Percentiles rank a stretch among this genome's conserved stretches.
Conservation (phyloP, 2,888 invertebrate species). For the Ormyrus thymus region DNA sequence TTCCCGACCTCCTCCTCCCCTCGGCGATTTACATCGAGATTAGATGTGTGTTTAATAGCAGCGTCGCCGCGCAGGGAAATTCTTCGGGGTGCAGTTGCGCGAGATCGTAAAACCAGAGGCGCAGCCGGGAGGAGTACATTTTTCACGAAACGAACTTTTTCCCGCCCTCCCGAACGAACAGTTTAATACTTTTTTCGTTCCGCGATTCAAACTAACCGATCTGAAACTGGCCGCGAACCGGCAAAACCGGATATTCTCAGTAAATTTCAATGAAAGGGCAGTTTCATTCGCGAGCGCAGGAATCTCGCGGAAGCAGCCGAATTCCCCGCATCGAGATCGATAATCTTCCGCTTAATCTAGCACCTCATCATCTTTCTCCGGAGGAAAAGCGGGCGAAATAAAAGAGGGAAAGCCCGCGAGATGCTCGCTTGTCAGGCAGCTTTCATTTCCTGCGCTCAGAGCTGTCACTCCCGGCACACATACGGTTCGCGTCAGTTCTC, state of each 20-base stretch:
- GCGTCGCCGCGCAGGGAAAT: too few species aligned
- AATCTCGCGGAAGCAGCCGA: too few species aligned
- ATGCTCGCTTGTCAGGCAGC: slow-evolving; percentile 45
- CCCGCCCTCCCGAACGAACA: too few species aligned
- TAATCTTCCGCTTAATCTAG: not conserved
- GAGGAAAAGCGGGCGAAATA: slow-evolving; percentile 19
- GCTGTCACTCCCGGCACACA: slow-evolving; percentile 17
- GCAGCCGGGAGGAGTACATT: too few species aligned
- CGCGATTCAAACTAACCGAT: not conserved
- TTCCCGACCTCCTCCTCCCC: not conserved
- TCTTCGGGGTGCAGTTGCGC: too few species aligned
- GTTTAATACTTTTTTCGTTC: not conserved
- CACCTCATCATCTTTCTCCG: too few species aligned
- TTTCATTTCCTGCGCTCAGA: slow-evolving; percentile 20
- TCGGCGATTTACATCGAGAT: slow-evolving; percentile 48
- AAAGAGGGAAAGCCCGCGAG: slow-evolving; percentile 30
- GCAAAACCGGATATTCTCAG: not conserved
- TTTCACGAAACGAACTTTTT: too few species aligned
- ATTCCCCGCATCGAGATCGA: too few species aligned
- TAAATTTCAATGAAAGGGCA: not conserved
- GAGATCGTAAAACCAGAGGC: too few species aligned
- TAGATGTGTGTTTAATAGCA: not conserved
- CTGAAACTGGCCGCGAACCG: not conserved
- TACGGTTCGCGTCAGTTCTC: not conserved
- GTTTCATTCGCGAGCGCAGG: not conserved